A percentile compares a stretch with the other conserved stretches of the same genome.
Conservation (phyloP, 2,113 vertebrate species). For the Panurus biarmicus region DNA sequence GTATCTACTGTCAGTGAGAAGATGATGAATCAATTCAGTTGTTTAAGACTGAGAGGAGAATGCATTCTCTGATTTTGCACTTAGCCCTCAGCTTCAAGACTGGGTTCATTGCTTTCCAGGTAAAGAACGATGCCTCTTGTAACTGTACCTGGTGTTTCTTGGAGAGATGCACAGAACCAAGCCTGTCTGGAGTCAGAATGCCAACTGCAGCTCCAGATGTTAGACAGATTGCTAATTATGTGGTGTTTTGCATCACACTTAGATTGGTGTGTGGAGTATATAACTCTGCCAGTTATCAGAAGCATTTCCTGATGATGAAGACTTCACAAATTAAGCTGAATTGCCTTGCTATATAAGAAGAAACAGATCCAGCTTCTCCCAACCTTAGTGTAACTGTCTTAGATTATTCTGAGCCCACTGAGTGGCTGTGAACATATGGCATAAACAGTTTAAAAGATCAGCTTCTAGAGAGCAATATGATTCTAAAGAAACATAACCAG, state of each 20-base stretch:
- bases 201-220: neutral
- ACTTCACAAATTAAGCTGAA: neutral
- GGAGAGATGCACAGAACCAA: fast-evolving
- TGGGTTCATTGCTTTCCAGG: neutral
- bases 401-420: neutral
- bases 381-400: neutral
- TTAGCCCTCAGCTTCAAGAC: neutral
- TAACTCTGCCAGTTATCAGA: neutral
- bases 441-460: neutral
- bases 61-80: neutral
- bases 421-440: neutral
- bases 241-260: neutral
- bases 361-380: neutral
- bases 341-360: neutral
- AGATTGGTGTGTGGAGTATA: neutral
- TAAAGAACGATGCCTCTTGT: neutral
- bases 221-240: neutral
- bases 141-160: fast-evolving
- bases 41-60: neutral
- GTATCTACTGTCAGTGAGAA: neutral
- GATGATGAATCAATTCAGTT: neutral
- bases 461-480: neutral
- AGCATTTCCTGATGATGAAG: neutral
- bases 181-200: neutral
- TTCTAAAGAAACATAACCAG: neutral